Base-by-base conservation (phyloP, 2,113 vertebrate species). In the Aldabrachelys gigantea region DNA sequence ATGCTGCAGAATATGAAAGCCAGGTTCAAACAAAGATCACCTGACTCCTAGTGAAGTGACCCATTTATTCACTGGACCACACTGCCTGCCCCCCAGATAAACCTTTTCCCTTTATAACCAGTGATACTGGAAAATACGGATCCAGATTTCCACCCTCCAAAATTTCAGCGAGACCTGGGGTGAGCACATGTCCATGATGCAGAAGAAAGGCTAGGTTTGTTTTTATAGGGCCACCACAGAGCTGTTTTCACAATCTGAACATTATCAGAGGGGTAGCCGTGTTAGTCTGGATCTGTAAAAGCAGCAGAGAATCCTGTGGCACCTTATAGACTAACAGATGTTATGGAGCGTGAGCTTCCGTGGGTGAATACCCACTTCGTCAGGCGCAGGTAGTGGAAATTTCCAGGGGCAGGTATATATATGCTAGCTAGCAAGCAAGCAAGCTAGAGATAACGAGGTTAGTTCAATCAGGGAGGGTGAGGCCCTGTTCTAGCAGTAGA, bases 1-100 rank as follows among this genome's bases (percentile, higher is more conserved):
- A 91, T 50, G 11, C 49, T 79, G 16, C 50, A 78, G 88, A 93
- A 21, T 57, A 72, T 56, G 31, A 31, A 91, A 78, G 54, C 56
- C 41, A 41, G 13, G 19, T 76, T 5, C 85, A 88, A 41, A 27
- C 89, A 29, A 17, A 89, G 25, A 35, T 62, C 78, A 88, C 56
- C 49, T 31, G 84, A 53, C 31, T 62, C n/a, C 50, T 2, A 25
- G 8, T 75, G 83, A 38, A 88, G 35, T 83, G 56, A 85, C 38
- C 78, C 91, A n/a, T 78, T 62, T 95, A 89, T 59, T 65, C 57
- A n/a, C 8, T 24, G 50, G 90, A 93, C 10, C 5, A 80, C 80
- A 82, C 91, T 4, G 5, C 2, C 82, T 89, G 14, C 76, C 78
- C 90, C 53, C 27, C 83, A 94, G 91, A 31, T n/a, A 56, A 16